Conservation (phyloP, 2,113 vertebrate genomes). For the Myocastor coypus region DNA sequence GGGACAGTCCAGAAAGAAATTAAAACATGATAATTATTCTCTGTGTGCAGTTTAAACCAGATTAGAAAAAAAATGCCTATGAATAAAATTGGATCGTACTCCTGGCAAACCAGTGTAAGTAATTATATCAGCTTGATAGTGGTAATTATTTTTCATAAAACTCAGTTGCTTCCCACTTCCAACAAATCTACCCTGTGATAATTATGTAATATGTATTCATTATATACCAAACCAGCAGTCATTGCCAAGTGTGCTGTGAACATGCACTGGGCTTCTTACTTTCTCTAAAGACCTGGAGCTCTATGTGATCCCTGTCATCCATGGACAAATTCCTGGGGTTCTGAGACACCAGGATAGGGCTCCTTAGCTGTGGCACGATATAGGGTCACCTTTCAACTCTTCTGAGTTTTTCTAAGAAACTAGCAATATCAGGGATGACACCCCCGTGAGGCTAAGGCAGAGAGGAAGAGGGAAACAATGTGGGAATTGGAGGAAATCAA, state of each 20-base stretch:
- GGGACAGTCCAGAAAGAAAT: not conserved
- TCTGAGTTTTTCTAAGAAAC: not conserved
- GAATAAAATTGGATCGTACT: constrained; percentile 66
- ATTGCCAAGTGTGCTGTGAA: not conserved
- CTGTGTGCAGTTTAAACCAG: constrained; percentile 41
- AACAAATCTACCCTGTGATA: constrained; percentile 53
- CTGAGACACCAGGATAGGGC: not conserved
- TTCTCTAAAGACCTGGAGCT: constrained; percentile 45
- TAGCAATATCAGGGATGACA: not conserved
- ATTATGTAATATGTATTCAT: constrained; percentile 60
- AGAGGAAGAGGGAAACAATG: not conserved
- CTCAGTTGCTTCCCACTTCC: constrained; percentile 58
- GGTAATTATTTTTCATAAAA: constrained; percentile 73
- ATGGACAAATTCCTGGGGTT: not conserved
- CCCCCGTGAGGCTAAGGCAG: not conserved
- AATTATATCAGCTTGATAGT: constrained; percentile 65
- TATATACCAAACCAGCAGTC: constrained; percentile 37
- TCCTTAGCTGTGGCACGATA: not conserved
- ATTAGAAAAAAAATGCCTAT: constrained; percentile 52
- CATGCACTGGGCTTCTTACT: not conserved
- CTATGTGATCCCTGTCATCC: not conserved
- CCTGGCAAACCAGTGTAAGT: constrained; percentile 28
- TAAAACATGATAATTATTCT: constrained; percentile 12
- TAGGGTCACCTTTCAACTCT: not conserved
- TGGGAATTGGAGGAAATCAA: not conserved